A percentile compares a stretch with the other conserved stretches of the same genome.
phyloP scores from a whole-genome alignment of 2,113 vertebrate genomes.

The Oreochromis tanganicae region DNA sequence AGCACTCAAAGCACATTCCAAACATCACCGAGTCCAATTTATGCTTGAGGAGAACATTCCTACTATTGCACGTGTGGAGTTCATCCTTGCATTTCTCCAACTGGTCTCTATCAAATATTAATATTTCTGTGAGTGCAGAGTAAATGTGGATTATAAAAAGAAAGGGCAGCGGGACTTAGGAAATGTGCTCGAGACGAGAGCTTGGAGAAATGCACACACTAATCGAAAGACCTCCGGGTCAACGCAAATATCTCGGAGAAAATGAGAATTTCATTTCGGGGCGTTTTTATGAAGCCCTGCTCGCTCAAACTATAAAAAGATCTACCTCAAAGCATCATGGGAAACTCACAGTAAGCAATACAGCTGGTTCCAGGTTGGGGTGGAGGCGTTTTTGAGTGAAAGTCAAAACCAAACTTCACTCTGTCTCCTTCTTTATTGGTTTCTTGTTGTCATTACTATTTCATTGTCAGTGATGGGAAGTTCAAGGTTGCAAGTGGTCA shows the following conservation, averaged over 20 bases:
- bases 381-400: neutral
- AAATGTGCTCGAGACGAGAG: slow-evolving; percentile 15
- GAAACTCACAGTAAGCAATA: neutral
- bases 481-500: neutral
- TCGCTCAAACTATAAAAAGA: slow-evolving; percentile 3
- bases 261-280: slow-evolving; percentile 54
- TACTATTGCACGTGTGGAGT: slow-evolving; percentile 30
- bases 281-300: slow-evolving; percentile 3
- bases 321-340: slow-evolving; percentile 24
- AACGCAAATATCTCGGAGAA: slow-evolving; percentile 54
- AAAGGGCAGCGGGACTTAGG: slow-evolving; percentile 40
- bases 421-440: slow-evolving; percentile 17
- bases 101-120: slow-evolving; percentile 70
- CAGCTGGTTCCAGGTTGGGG: neutral
- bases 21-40: slow-evolving; percentile 18
- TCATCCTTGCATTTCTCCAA: slow-evolving; percentile 45
- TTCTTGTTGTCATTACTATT: slow-evolving; percentile 44
- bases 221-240: slow-evolving; percentile 63
- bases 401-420: slow-evolving; percentile 4
- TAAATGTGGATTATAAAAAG: slow-evolving; percentile 67
- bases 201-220: slow-evolving; percentile 42
- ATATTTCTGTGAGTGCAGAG: slow-evolving; percentile 76
- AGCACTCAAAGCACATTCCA: slow-evolving; percentile 23
- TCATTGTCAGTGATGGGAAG: slow-evolving; percentile 28
- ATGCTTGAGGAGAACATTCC: slow-evolving; percentile 5